Conservation (phyloP, 2,113 vertebrate genomes). For the Isurus oxyrinchus region DNA sequence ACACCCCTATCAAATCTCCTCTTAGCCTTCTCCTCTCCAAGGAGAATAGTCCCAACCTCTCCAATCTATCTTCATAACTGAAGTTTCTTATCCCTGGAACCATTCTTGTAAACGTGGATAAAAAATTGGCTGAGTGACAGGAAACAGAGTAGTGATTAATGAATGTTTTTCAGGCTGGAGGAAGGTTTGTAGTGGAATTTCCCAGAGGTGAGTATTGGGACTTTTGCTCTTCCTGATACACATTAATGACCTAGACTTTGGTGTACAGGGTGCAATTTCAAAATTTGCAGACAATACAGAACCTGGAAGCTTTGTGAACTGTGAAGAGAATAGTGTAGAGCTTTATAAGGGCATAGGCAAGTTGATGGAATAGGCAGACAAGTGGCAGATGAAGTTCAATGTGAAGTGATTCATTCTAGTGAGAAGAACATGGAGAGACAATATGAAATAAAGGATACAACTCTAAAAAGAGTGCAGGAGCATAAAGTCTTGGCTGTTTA, state of each 20-base stretch:
- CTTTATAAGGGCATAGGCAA: not conserved
- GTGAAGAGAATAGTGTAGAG: not conserved
- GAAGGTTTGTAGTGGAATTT: not conserved
- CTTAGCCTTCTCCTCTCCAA: too few relatives aligned
- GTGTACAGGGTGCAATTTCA: not conserved
- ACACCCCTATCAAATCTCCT: too few relatives aligned
- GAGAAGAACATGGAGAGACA: not conserved
- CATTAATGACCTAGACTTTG: not conserved
- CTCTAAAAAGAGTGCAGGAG: too few relatives aligned
- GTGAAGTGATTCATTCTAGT: not conserved
- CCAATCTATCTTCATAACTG: too few relatives aligned
- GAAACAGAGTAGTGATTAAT: not conserved
- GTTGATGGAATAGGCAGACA: not conserved
- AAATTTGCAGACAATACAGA: not conserved
- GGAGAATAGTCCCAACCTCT: too few relatives aligned
- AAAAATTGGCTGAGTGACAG: not conserved
- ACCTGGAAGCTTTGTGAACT: not conserved
- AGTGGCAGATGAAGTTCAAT: not conserved
- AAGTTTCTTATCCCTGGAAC: too few relatives aligned
- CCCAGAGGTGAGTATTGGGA: not conserved
- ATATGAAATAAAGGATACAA: not conserved
- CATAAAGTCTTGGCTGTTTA: not conserved
- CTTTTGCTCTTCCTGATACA: not conserved
- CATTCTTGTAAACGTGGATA: not conserved
- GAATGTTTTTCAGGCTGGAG: not conserved